Evolutionary conservation across 2,888 invertebrate genomes (phyloP).

Genomic region (Lycia hirtaria): DNA sequence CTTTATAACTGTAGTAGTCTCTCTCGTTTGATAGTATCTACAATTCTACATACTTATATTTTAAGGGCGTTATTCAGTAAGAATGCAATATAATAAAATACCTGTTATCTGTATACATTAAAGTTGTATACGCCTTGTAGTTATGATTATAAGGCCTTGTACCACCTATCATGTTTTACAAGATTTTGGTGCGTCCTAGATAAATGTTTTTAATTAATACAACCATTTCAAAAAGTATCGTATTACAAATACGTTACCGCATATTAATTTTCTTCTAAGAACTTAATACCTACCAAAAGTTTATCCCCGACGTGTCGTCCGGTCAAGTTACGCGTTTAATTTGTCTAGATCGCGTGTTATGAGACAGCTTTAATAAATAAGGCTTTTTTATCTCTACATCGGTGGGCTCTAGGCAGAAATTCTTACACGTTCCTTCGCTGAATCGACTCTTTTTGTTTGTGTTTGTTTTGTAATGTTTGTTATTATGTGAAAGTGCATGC

Average conservation of each 20-base stretch:
- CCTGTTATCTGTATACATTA: not conserved
- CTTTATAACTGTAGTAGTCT: too few relatives aligned
- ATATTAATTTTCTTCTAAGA: slow-evolving; percentile 57
- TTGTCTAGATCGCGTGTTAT: slow-evolving; percentile 81
- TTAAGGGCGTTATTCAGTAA: not conserved
- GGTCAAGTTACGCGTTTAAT: slow-evolving; percentile 82
- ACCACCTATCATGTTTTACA: slow-evolving; percentile 21
- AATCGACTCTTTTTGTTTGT: slow-evolving; percentile 67
- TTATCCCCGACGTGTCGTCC: slow-evolving; percentile 57
- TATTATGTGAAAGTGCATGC: slow-evolving; percentile 49
- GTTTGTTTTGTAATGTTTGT: slow-evolving; percentile 48
- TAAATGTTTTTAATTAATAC: slow-evolving; percentile 50
- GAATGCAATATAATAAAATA: not conserved
- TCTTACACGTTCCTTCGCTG: slow-evolving; percentile 79
- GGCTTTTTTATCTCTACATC: slow-evolving; percentile 78
- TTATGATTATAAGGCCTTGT: slow-evolving; percentile 3
- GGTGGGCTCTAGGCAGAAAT: slow-evolving; percentile 74
- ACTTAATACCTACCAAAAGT: slow-evolving; percentile 62
- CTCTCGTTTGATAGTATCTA: not conserved
- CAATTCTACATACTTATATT: too few relatives aligned
- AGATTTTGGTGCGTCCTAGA: slow-evolving; percentile 30
- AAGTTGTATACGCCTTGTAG: not conserved
- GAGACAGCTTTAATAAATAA: slow-evolving; percentile 77
- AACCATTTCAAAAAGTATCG: slow-evolving; percentile 45
- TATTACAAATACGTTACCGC: slow-evolving; percentile 46